phyloP scores from a whole-genome alignment of 2,888 invertebrate genomes.

The Choristoneura rosaceana region DNA sequence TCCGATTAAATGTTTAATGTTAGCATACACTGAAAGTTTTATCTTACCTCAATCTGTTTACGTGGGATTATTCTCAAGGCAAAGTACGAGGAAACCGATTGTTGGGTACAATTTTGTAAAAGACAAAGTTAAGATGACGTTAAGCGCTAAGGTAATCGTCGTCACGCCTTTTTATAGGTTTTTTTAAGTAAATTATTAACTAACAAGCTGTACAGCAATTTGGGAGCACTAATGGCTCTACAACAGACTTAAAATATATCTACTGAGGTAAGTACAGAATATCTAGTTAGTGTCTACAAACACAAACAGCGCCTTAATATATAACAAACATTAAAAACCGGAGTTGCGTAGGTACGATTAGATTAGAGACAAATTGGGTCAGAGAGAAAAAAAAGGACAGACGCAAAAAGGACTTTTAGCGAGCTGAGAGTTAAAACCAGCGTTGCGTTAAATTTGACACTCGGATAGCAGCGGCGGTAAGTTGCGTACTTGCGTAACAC shows the following conservation, averaged over 20 bases:
- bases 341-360: neutral
- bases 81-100: neutral
- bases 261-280: too few species aligned
- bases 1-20: too few species aligned
- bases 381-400: constrained; percentile 15
- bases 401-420: constrained; percentile 17
- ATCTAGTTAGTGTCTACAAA: neutral
- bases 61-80: neutral
- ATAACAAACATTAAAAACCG: neutral
- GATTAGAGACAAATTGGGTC: constrained; percentile 8
- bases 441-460: constrained; percentile 40
- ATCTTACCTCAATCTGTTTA: neutral
- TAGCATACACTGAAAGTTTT: too few species aligned
- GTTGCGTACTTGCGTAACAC: constrained; percentile 43
- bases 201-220: too few species aligned
- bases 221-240: too few species aligned
- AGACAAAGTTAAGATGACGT: neutral
- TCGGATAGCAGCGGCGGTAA: constrained; percentile 33
- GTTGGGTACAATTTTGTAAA: neutral
- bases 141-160: neutral
- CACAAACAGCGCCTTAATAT: neutral
- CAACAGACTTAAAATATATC: too few species aligned
- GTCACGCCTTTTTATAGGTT: neutral
- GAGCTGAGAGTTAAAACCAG: constrained; percentile 38
- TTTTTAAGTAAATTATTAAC: too few species aligned